Conservation (phyloP, 1,140 invertebrate genomes). For the Sitophilus oryzae region DNA sequence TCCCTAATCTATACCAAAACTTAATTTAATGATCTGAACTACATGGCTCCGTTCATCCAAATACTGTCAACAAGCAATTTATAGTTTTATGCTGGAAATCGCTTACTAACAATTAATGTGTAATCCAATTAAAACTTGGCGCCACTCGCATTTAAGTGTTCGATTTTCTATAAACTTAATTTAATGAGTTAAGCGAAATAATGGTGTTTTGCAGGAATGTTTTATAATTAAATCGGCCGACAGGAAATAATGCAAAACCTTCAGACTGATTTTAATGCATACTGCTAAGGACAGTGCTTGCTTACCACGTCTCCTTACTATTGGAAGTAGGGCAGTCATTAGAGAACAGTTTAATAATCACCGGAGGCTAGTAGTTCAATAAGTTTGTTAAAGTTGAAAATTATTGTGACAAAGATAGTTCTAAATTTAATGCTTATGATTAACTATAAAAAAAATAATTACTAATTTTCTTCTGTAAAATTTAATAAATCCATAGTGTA, state of each 20-base stretch:
- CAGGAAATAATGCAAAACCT: slow-evolving; percentile 1
- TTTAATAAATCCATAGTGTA: too few relatives aligned
- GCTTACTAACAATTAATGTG: slow-evolving; percentile 12
- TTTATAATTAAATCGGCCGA: slow-evolving; percentile 13
- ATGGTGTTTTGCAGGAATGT: slow-evolving; percentile 16
- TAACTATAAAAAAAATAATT: too few relatives aligned
- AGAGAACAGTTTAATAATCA: too few relatives aligned
- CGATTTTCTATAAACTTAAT: slow-evolving; percentile 21
- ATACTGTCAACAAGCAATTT: background rate
- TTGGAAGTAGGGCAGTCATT: too few relatives aligned
- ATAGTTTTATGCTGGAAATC: background rate
- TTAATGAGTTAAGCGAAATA: slow-evolving; percentile 22
- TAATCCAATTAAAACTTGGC: slow-evolving; percentile 22
- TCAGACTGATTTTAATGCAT: slow-evolving; percentile 11
- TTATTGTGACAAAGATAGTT: too few relatives aligned
- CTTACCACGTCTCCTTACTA: background rate
- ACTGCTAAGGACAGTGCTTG: background rate
- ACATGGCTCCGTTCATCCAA: background rate
- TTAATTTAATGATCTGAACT: background rate
- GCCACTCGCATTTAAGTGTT: slow-evolving; percentile 15
- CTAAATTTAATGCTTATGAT: too few relatives aligned
- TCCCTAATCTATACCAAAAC: too few relatives aligned
- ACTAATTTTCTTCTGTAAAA: too few relatives aligned
- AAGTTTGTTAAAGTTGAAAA: too few relatives aligned
- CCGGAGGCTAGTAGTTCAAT: too few relatives aligned